Percentiles rank a stretch among this genome's conserved stretches.
These are phyloP conservation scores for Eptesicus fuscus DNA, from an alignment of 2,113 vertebrate genomes.

Conservation along the genomic window DNA sequence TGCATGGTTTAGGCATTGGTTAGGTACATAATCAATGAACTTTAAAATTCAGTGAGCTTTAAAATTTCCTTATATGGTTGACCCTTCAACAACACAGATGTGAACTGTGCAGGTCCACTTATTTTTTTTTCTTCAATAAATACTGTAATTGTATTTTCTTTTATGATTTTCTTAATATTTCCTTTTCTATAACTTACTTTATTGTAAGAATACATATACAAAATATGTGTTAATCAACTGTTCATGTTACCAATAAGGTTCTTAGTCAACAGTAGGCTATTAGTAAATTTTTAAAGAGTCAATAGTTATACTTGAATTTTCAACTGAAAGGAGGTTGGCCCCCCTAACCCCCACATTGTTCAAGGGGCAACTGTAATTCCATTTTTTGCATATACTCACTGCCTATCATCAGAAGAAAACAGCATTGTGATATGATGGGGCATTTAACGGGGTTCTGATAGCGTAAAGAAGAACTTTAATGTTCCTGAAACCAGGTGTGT, in stretches of 20 bases:
- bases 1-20: background rate
- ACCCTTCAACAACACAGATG: background rate
- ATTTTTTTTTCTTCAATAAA: background rate
- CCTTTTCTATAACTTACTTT: background rate
- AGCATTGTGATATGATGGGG: background rate
- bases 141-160: background rate
- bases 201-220: background rate
- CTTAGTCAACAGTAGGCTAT: background rate
- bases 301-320: background rate
- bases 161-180: background rate
- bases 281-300: background rate
- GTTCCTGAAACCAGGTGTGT: background rate
- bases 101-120: background rate
- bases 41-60: background rate
- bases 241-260: background rate
- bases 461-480: background rate
- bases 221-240: background rate
- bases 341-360: background rate
- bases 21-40: background rate
- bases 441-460: background rate
- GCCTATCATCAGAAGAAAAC: background rate
- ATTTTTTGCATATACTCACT: background rate
- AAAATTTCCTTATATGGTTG: background rate
- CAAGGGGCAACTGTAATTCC: background rate
- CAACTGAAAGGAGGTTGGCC: background rate